These are phyloP conservation scores for Phortica okadai DNA, from an alignment of 2,888 invertebrate genomes.

Conservation along the genomic window DNA sequence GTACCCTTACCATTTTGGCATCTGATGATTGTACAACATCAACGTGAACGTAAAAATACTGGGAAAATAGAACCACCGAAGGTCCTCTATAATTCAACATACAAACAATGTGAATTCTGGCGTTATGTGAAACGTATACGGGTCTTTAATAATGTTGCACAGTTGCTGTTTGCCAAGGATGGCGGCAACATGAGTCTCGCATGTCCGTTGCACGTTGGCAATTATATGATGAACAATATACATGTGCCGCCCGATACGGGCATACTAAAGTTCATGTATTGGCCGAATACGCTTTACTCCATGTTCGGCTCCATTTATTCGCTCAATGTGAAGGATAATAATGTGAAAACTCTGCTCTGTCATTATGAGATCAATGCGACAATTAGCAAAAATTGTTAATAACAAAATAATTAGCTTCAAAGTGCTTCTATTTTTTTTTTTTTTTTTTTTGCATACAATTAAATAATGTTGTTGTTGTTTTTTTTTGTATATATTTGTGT, in stretches of 20 bases:
- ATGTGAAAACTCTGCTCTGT: constrained; percentile 49
- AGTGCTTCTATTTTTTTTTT: background rate
- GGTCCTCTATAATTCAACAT: constrained; percentile 58
- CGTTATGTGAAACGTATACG: constrained; percentile 59
- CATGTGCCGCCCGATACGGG: constrained; percentile 64
- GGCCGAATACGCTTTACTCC: constrained; percentile 62
- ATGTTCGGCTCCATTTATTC: constrained; percentile 60
- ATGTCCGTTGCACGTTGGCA: constrained; percentile 63
- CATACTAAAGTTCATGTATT: constrained; percentile 66
- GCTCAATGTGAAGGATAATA: constrained; percentile 48
- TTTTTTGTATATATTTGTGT: background rate
- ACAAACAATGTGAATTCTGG: constrained; percentile 66
- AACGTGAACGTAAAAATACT: constrained; percentile 33
- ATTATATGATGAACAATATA: constrained; percentile 61
- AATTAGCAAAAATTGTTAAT: constrained; percentile 63
- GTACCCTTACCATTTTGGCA: constrained; percentile 66
- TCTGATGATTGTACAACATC: constrained; percentile 58
- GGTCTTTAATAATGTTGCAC: constrained; percentile 60
- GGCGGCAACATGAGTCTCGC: constrained; percentile 65
- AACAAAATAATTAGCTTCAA: background rate
- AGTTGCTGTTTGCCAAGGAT: constrained; percentile 54
- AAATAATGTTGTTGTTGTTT: background rate
- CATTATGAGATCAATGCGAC: constrained; percentile 66
- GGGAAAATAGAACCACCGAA: constrained; percentile 46
- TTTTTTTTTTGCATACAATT: background rate